These are phyloP conservation scores for Leptatherina wallacei DNA, from an alignment of 2,797 vertebrate species.

Conservation along the genomic window DNA sequence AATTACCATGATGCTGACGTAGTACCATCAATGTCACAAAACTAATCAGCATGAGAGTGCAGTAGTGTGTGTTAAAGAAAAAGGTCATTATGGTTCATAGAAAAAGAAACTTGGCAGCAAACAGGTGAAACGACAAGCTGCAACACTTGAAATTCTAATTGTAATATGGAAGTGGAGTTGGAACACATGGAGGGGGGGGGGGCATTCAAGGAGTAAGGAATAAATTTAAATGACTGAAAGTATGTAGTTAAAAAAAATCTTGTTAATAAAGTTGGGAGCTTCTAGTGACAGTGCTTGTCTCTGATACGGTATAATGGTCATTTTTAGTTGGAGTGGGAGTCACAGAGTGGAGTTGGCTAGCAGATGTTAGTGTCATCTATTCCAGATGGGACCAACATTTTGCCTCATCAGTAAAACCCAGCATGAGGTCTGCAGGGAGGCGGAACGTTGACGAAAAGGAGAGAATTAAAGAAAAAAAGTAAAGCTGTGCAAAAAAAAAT, in stretches of 20 bases:
- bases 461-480: conserved; percentile 22
- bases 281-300: conserved; percentile 40
- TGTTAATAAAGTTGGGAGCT: conserved; percentile 13
- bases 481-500: too few species aligned
- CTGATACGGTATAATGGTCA: conserved; percentile 43
- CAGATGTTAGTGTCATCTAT: conserved; percentile 68
- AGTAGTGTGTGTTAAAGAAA: not conserved
- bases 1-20: conserved; percentile 59
- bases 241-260: conserved; percentile 7
- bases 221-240: conserved; percentile 13
- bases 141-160: conserved; percentile 8
- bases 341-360: conserved; percentile 32
- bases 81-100: conserved; percentile 27
- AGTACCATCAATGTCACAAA: conserved; percentile 61
- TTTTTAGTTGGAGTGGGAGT: conserved; percentile 32
- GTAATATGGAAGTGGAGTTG: conserved; percentile 1
- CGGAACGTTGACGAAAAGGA: conserved; percentile 19
- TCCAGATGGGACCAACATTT: conserved; percentile 68
- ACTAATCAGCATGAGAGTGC: conserved; percentile 46
- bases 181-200: not conserved
- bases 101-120: conserved; percentile 10
- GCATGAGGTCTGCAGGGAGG: conserved; percentile 41
- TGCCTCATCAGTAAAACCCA: conserved; percentile 53
- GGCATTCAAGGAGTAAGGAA: not conserved
- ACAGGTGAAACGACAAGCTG: conserved; percentile 18